A percentile compares a stretch with the other conserved stretches of the same genome.
Conservation (phyloP, 1,140 invertebrate genomes). For the Drosophila nannoptera region DNA sequence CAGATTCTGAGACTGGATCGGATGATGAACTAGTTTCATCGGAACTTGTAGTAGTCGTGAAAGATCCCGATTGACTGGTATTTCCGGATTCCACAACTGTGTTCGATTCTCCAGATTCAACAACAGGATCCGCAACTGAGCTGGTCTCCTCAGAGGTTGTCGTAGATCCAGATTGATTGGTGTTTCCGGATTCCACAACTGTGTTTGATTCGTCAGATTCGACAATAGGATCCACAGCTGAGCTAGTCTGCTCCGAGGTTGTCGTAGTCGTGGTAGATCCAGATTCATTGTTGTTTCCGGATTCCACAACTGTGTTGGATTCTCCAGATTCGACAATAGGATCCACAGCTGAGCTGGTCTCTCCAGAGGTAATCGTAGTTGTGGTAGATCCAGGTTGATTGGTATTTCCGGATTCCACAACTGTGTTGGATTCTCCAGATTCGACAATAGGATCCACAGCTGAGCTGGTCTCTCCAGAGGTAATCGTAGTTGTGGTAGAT, state of each 20-base stretch:
- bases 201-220: not conserved
- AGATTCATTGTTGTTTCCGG: not conserved
- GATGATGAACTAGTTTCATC: too few species aligned
- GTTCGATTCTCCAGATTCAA: too few species aligned
- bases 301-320: not conserved
- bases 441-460: not conserved
- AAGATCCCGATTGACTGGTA: slow-evolving; percentile 1
- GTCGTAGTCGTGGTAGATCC: slow-evolving; percentile 8
- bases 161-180: not conserved
- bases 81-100: not conserved
- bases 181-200: not conserved
- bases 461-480: not conserved
- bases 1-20: too few species aligned
- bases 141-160: not conserved
- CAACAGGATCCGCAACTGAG: not conserved
- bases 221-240: not conserved
- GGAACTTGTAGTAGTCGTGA: slow-evolving; percentile 1
- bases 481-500: not conserved
- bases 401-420: not conserved
- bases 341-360: not conserved
- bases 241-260: not conserved
- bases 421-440: not conserved
- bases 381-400: slow-evolving; percentile 2
- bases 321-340: not conserved
- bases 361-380: slow-evolving; percentile 6